Conservation (phyloP, 2,113 vertebrate genomes). For the Leucosticte australis region DNA sequence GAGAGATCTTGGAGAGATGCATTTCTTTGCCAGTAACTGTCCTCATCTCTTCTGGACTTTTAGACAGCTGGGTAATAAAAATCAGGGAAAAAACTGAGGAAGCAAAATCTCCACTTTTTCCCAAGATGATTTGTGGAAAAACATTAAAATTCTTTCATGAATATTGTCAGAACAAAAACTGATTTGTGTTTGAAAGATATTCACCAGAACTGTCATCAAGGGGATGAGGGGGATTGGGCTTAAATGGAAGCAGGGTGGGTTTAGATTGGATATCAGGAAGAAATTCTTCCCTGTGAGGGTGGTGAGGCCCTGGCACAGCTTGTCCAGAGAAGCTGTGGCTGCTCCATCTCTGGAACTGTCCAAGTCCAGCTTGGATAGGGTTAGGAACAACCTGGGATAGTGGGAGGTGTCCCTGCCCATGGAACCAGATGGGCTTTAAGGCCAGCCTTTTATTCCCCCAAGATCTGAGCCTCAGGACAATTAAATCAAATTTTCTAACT, state of each 20-base stretch:
- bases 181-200: neutral
- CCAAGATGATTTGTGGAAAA: neutral
- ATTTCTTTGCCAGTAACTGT: neutral
- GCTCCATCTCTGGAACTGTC: neutral
- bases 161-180: neutral
- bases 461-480: neutral
- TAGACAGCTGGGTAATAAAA: neutral
- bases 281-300: neutral
- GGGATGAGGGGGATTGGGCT: rapidly evolving
- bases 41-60: neutral
- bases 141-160: neutral
- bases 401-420: rapidly evolving
- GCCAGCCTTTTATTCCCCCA: neutral
- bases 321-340: neutral
- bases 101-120: neutral
- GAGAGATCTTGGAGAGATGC: neutral
- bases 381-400: neutral
- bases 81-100: neutral
- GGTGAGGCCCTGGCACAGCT: neutral
- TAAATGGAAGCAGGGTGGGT: neutral
- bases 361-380: rapidly evolving
- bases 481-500: neutral
- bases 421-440: neutral
- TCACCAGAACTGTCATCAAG: neutral
- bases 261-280: neutral